phyloP scores from a whole-genome alignment of 2,888 invertebrate genomes.

The Caenorhabditis uteleia region DNA sequence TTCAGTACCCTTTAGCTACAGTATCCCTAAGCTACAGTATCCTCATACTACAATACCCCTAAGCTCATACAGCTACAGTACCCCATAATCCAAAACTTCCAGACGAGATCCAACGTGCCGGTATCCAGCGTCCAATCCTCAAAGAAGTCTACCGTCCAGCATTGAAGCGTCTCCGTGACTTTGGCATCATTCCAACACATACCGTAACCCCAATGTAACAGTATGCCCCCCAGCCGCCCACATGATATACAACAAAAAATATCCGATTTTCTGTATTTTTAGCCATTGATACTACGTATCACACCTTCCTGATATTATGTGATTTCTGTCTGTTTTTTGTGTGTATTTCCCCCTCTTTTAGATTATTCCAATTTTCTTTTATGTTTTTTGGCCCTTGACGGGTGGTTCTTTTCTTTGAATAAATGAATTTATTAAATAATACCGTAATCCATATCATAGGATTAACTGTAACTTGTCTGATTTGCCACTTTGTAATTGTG shows the following conservation, averaged over 20 bases:
- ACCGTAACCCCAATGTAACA: constrained; percentile 44
- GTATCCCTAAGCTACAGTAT: too few species aligned
- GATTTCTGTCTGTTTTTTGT: too few species aligned
- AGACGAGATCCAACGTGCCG: constrained; percentile 95
- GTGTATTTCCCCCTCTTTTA: too few species aligned
- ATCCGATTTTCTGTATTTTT: too few species aligned
- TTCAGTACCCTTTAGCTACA: too few species aligned
- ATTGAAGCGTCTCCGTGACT: constrained; percentile 80
- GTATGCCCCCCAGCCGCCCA: neutral
- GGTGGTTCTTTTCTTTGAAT: too few species aligned
- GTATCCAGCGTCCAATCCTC: constrained; percentile 88
- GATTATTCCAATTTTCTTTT: too few species aligned
- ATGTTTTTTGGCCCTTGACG: too few species aligned
- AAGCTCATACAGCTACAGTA: neutral
- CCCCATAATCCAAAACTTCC: constrained; percentile 46
- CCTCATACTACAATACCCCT: too few species aligned
- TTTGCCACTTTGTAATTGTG: constrained; percentile 13
- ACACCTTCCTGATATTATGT: too few species aligned
- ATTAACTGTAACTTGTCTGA: constrained; percentile 25
- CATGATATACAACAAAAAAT: constrained; percentile 1
- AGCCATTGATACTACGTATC: too few species aligned
- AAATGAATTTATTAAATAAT: too few species aligned
- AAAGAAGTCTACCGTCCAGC: constrained; percentile 89
- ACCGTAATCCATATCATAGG: constrained; percentile 8
- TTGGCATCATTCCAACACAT: constrained; percentile 63